Conservation (phyloP, 2,113 vertebrate species). For the Otocyon megalotis region DNA sequence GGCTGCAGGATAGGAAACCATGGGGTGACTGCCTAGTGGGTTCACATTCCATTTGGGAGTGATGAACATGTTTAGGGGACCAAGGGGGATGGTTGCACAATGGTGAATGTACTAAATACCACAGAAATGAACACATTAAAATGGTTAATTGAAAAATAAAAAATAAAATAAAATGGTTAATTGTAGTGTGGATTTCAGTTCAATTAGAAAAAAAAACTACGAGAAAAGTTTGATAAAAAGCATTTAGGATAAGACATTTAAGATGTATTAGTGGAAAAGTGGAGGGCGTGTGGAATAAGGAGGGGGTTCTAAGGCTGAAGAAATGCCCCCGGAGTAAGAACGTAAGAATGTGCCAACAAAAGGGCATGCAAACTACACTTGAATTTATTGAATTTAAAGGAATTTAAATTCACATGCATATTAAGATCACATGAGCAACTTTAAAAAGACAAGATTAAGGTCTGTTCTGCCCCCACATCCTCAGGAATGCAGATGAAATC, state of each 20-base stretch:
- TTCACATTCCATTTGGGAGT: background rate
- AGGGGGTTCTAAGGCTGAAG: background rate
- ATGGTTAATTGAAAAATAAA: background rate
- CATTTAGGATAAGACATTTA: background rate
- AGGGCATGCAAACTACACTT: background rate
- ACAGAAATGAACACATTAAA: background rate
- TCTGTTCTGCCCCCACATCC: background rate
- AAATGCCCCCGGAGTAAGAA: background rate
- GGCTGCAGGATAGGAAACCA: background rate
- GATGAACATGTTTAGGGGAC: background rate
- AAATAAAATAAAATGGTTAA: too few relatives aligned
- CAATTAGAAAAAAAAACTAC: background rate
- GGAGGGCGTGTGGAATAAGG: background rate
- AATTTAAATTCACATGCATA: too few relatives aligned
- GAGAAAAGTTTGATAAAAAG: background rate
- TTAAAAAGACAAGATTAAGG: background rate
- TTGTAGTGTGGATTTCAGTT: background rate
- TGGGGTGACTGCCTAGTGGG: background rate
- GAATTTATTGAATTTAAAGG: background rate
- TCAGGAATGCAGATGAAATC: background rate
- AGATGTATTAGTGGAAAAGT: background rate
- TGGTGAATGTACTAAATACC: background rate
- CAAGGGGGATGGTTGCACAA: background rate
- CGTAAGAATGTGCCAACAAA: background rate
- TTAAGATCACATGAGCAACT: background rate